Evolutionary conservation across 1,140 invertebrate species (phyloP), one percentile per base, ranked within the genome.

Genomic region (Cherax quadricarinatus): DNA sequence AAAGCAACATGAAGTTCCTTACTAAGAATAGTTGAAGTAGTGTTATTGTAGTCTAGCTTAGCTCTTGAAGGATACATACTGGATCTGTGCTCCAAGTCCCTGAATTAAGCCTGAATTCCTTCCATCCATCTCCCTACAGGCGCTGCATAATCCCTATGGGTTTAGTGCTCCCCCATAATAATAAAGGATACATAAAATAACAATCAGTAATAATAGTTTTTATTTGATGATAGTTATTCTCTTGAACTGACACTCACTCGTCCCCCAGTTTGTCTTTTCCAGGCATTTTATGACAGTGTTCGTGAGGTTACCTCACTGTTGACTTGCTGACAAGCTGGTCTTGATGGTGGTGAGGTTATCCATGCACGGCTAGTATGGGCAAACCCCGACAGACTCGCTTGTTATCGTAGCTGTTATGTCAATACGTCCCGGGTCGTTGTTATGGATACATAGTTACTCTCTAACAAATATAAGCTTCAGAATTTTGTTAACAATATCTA

Each of bases 241-340:
- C 9, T 24, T 86, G 70, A 41, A 86, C 85, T 86, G 85, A 86
- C 62, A 86, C 70, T 24, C 41, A 86, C 85, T 66, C 85, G 85
- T 70, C 85, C 66, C 70, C 24, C 60, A 86, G 79, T 82, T 89
- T 89, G 79, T 89, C 80, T 89, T 89, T 89, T 89, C 49, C 88
- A 81, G 80, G 88, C 57, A n/a, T 30, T 49, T 89, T 51, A 83
- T 62, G 62, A 51, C 79, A 48, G 70, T 24, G 24, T 48, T 30
- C 85, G 75, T 75, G 85, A 81, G 79, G 80, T 81, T 62, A 70
- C 57, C 78, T 88, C 87, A 88, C 79, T 89, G 70, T 89, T 24
- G 79, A 62, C 41, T 12, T 89, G 87, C 62, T 30, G 78, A 79
- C 79, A 82, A 24, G 79, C 88, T 70, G 79, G 88, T 81, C 88